phyloP scores from a whole-genome alignment of 2,797 vertebrate species.

The Smutsia temminckii region DNA sequence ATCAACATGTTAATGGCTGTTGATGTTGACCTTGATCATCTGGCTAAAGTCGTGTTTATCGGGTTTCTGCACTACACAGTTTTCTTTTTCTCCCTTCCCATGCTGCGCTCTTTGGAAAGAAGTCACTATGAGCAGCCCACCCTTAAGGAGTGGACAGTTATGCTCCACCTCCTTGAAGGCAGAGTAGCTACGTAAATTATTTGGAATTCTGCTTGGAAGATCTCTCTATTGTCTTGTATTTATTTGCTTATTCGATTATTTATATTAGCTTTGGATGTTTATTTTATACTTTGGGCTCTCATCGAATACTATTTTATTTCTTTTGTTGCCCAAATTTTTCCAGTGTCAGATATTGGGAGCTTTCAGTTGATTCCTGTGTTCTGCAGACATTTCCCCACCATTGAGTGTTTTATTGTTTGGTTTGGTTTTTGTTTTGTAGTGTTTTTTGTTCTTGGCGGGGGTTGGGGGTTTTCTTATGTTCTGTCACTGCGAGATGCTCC shows the following conservation, averaged over 20 bases:
- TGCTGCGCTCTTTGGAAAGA: not conserved
- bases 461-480: not conserved
- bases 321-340: not conserved
- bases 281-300: not conserved
- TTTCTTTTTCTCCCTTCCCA: not conserved
- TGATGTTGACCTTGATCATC: not conserved
- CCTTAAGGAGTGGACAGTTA: not conserved
- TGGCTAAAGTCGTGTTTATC: not conserved
- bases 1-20: not conserved
- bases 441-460: not conserved
- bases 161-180: not conserved
- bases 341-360: not conserved
- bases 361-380: not conserved
- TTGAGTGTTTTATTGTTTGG: not conserved
- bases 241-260: constrained; percentile 8
- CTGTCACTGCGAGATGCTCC: not conserved
- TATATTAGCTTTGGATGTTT: not conserved
- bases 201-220: not conserved
- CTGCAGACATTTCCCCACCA: not conserved
- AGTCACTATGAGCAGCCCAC: not conserved
- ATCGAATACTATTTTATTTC: constrained; percentile 5
- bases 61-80: not conserved
- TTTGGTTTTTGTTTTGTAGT: not conserved
- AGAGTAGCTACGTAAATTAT: not conserved
- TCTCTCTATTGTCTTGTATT: not conserved